phyloP scores from a whole-genome alignment of 2,113 vertebrate species.

The Sinocyclocheilus rhinocerous region DNA sequence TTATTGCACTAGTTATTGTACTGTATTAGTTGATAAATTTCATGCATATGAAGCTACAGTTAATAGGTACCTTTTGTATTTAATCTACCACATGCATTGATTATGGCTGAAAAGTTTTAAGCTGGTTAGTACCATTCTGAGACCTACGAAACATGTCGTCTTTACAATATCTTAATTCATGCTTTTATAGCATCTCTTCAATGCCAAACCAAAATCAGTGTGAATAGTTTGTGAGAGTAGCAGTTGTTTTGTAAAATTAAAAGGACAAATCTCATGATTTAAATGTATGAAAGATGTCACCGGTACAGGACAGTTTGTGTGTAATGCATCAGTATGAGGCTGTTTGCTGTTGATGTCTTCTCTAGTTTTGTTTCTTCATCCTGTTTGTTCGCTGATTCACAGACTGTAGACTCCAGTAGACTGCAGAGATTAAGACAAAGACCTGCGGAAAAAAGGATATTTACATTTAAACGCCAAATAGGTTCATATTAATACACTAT shows the following conservation, averaged over 20 bases:
- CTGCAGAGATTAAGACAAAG: slow-evolving; percentile 81
- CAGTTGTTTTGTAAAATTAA: too few species aligned
- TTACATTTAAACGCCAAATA: background rate
- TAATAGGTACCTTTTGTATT: background rate
- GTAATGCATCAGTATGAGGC: background rate
- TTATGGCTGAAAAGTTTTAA: background rate
- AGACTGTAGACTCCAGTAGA: slow-evolving; percentile 82
- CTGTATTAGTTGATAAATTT: background rate
- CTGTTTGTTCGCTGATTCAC: slow-evolving; percentile 66
- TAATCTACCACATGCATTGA: background rate
- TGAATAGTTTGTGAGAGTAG: background rate
- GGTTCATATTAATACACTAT: background rate
- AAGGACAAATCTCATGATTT: too few species aligned
- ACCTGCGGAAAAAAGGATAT: slow-evolving; percentile 69
- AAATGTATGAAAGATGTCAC: too few species aligned
- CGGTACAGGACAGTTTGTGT: background rate
- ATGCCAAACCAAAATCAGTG: background rate
- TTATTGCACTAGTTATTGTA: too few species aligned
- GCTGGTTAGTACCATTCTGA: background rate
- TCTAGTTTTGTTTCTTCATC: slow-evolving; percentile 73
- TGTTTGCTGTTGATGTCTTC: background rate
- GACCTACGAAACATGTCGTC: too few species aligned
- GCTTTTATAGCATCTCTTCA: background rate
- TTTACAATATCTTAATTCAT: background rate
- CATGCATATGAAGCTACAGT: background rate